Base-by-base conservation (phyloP, 64 coral and sea anemone genomes). In the Dendrophyllia cribrosa region DNA sequence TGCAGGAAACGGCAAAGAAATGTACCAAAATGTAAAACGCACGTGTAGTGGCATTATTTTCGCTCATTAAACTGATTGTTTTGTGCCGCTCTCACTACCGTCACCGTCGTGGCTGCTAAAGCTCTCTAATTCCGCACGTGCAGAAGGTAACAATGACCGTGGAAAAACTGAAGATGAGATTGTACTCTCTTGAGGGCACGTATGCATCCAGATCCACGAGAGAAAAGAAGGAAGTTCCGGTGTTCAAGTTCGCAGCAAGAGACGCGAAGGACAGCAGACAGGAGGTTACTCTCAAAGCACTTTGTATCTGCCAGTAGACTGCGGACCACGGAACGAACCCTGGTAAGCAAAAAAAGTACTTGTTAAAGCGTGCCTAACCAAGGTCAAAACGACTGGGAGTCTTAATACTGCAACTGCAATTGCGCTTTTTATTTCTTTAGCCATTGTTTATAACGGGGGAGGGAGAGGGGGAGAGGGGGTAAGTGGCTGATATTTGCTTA, bases 221-320 rank as follows among this genome's bases (percentile, higher is more conserved):
- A 16, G 9, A 19, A 75, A 51, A 46, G 72, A 75, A 75, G 13
- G 15, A 19, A 9, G 10, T 14, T 5, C 72, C 3, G 72, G 4
- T 61, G 6, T 50, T 75, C 14, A 20, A 17, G 43, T 50, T 8
- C 0, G 19, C 15, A 15, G 4, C 10, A 47, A 8, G 15, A 46
- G 8, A 56, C 7, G 53, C 4, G 11, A 21, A 15, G 59, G 58
- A 59, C 56, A 50, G 75, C 17, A 51, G 24, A 22, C 6, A 66
- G 1, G 9, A 77, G 34, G 25, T 26, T 59, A 44, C 0, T 44
- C 19, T 93, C 52, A 96, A 16, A 96, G 21, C 6, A 98, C 96
- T 93, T 98, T 98, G 86, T 98, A 98, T 75, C 96, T 69, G 14
- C 96, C 96, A 23, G 86, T 98, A 61, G 94, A 94, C 74, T 98